Evolutionary conservation across 2,113 vertebrate species (phyloP).

Genomic region (Nipponia nippon): DNA sequence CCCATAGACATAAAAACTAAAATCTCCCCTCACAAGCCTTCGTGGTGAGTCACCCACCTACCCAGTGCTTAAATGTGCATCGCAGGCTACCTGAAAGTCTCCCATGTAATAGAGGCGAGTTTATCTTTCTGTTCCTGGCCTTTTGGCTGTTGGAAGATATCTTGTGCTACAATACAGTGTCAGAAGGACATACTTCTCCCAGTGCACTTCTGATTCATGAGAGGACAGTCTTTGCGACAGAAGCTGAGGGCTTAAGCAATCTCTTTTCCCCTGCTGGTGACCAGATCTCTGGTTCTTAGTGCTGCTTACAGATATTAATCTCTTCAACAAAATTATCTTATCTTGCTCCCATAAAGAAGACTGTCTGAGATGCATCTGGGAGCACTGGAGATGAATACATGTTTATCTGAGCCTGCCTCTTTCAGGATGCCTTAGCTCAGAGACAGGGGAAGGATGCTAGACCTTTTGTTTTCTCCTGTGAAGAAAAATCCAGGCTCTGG

Average conservation of each 20-base stretch:
- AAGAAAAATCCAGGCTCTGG: background rate
- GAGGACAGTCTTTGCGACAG: background rate
- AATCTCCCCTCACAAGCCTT: background rate
- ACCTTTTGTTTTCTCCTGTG: background rate
- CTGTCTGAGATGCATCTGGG: background rate
- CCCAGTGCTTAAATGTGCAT: background rate
- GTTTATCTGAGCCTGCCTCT: background rate
- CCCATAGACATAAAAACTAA: background rate
- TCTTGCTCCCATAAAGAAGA: background rate
- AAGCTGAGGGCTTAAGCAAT: background rate
- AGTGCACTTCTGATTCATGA: fast-evolving
- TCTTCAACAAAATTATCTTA: background rate
- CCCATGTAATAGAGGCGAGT: fast-evolving
- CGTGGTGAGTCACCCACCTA: background rate
- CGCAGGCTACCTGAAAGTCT: background rate
- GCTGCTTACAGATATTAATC: background rate
- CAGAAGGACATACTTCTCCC: background rate
- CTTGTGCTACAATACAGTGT: background rate
- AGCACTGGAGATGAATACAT: background rate
- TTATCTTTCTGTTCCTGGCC: background rate
- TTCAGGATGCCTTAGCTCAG: background rate
- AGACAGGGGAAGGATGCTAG: background rate
- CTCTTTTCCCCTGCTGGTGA: background rate
- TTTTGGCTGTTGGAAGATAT: background rate
- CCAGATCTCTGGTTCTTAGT: background rate